Evolutionary conservation across 2,888 invertebrate genomes (phyloP).

Genomic region (Xestia xanthographa): DNA sequence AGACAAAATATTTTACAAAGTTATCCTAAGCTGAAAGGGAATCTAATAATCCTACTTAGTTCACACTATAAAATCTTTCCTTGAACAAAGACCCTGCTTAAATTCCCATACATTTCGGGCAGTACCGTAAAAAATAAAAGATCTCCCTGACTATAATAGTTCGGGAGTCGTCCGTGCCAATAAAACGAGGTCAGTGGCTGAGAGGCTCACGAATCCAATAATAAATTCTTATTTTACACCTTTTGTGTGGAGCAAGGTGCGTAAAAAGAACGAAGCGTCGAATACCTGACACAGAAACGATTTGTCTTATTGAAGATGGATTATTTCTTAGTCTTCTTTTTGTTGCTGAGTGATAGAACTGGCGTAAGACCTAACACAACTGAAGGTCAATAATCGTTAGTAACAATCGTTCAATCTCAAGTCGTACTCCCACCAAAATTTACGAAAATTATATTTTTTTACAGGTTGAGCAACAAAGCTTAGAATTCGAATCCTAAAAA

Average conservation of each 20-base stretch:
- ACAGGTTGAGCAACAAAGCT: neutral
- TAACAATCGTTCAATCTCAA: neutral
- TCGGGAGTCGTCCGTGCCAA: conserved; percentile 70
- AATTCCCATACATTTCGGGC: conserved; percentile 25
- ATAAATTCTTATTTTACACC: conserved; percentile 83
- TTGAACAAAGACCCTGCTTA: conserved; percentile 16
- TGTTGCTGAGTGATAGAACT: neutral
- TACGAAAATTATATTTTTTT: neutral
- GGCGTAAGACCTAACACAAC: no score
- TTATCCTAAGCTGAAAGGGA: neutral
- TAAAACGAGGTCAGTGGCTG: conserved; percentile 74
- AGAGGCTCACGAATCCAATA: conserved; percentile 77
- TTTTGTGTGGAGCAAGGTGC: conserved; percentile 53
- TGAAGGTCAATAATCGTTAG: neutral
- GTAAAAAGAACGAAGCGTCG: conserved; percentile 37
- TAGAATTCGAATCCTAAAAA: neutral
- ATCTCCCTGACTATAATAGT: conserved; percentile 40
- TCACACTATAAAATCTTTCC: conserved; percentile 18
- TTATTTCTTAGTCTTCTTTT: conserved; percentile 6
- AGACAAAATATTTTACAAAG: neutral
- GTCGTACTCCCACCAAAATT: neutral
- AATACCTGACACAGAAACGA: conserved; percentile 40
- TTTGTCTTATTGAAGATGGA: conserved; percentile 34
- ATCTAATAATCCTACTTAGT: neutral
- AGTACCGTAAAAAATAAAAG: conserved; percentile 45